Evolutionary conservation across 1,140 invertebrate genomes (phyloP), one percentile per base, ranked within the genome.

Genomic region (Hypothenemus hampei): DNA sequence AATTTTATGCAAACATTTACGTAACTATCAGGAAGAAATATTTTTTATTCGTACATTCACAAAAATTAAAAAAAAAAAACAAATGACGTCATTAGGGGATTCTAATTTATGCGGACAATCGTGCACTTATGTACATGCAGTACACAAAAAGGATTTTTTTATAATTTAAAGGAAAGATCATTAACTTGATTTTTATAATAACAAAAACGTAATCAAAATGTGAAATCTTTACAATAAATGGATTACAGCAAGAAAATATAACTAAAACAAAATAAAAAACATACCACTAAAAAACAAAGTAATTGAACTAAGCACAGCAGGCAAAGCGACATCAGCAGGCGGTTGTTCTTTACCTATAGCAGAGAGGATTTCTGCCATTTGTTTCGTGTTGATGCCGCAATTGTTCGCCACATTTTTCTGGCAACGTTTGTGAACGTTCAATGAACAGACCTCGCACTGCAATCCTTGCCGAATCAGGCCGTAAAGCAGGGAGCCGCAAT

Each of bases 341-440:
- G 29, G 11, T 37, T 36, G 8, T 40, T 8, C 5, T 40, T 60
- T 91, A 58, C 95, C 96, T 73, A 98, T 86, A 61, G 84, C 83
- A 62, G 82, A 85, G 23, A 99, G 79, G 54, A 97, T 88, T 69
- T 93, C 86, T 0, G 92, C 94, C 87, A 99, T 88, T 70, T 91
- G 83, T 72, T 97, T 96, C 21, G 92, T 92, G 77, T 99, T 93
- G 67, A 98, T 95, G 61, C 97, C 96, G 76, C 97, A 99, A 74
- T 97, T 98, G 75, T 98, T 98, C 26, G 97, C 94, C 29, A 99
- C 96, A 78, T 99, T 99, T 75, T 94, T 95, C 73, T 97, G 89
- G 73, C 97, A 99, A 55, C 96, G 82, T 75, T 98, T 98, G 77
- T 99, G 97, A 50, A 99, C 93, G 77, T 98, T 98, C 80, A 99